These are phyloP conservation scores for Tupaia chinensis DNA, from an alignment of 2,113 vertebrate genomes.

Conservation along the genomic window DNA sequence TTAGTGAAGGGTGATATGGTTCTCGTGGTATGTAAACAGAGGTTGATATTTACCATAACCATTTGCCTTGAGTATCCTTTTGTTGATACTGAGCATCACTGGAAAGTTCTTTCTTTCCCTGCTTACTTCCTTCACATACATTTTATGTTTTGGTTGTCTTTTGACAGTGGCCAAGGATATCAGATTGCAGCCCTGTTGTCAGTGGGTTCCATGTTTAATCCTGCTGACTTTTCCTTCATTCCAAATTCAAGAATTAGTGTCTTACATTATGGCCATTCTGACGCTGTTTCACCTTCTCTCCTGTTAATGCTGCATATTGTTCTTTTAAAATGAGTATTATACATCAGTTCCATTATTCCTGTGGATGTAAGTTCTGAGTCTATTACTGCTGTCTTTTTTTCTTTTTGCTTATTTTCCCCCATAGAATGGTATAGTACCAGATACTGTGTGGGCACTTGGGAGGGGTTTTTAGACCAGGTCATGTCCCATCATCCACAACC, in stretches of 20 bases:
- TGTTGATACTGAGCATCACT: slow-evolving; percentile 54
- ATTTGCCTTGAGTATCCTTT: slow-evolving; percentile 37
- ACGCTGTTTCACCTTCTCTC: neutral
- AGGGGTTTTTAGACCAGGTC: neutral
- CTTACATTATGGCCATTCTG: neutral
- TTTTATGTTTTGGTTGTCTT: slow-evolving; percentile 62
- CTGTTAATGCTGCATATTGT: neutral
- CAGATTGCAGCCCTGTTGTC: slow-evolving; percentile 35
- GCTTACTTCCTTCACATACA: slow-evolving; percentile 8
- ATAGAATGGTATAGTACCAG: neutral
- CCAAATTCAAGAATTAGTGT: slow-evolving; percentile 33
- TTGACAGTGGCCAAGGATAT: slow-evolving; percentile 45
- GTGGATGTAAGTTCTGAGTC: neutral
- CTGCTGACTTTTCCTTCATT: slow-evolving; percentile 48
- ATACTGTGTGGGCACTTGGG: neutral
- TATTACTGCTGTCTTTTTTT: neutral
- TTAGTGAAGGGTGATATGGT: slow-evolving; percentile 50
- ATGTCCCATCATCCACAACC: neutral
- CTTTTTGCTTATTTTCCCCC: neutral
- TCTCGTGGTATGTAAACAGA: slow-evolving; percentile 63
- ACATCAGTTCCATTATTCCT: neutral
- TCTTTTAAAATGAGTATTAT: neutral
- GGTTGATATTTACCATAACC: slow-evolving; percentile 44
- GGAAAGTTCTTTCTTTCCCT: slow-evolving; percentile 51
- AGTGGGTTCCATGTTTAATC: slow-evolving; percentile 54